Conservation (phyloP, 2,888 invertebrate genomes). For the Spodoptera exigua region DNA sequence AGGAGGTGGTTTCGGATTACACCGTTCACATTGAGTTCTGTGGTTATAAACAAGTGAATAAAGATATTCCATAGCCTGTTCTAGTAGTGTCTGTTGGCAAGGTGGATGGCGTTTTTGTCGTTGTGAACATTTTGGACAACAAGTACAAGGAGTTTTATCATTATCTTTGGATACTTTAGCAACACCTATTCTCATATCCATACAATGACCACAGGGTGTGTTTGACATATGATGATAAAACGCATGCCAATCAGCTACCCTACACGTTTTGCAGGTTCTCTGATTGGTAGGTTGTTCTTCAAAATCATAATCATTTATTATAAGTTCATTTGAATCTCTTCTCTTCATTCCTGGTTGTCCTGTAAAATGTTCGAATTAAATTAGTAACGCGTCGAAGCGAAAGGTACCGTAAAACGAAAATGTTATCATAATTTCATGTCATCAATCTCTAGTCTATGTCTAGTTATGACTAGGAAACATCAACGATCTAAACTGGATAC, state of each 20-base stretch:
- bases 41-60: conserved; percentile 11
- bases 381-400: conserved; percentile 8
- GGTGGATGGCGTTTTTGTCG: background rate
- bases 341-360: conserved; percentile 19
- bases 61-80: conserved; percentile 20
- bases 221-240: conserved; percentile 7
- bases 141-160: conserved; percentile 1
- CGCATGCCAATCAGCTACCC: background rate
- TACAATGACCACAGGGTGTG: conserved; percentile 5
- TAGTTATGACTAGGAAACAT: no score
- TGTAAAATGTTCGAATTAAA: conserved; percentile 35
- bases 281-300: conserved; percentile 24
- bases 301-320: conserved; percentile 28
- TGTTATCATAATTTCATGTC: no score
- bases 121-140: background rate
- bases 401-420: no score
- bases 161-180: background rate
- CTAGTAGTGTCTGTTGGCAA: conserved; percentile 21
- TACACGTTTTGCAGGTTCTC: conserved; percentile 8
- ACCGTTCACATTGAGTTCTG: conserved; percentile 22
- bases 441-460: no score
- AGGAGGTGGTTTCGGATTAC: conserved; percentile 8
- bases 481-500: no score
- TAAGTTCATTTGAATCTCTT: conserved; percentile 21
- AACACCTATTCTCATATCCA: conserved; percentile 8